phyloP scores from a whole-genome alignment of 2,888 invertebrate genomes.

The Agonum fuliginosum region DNA sequence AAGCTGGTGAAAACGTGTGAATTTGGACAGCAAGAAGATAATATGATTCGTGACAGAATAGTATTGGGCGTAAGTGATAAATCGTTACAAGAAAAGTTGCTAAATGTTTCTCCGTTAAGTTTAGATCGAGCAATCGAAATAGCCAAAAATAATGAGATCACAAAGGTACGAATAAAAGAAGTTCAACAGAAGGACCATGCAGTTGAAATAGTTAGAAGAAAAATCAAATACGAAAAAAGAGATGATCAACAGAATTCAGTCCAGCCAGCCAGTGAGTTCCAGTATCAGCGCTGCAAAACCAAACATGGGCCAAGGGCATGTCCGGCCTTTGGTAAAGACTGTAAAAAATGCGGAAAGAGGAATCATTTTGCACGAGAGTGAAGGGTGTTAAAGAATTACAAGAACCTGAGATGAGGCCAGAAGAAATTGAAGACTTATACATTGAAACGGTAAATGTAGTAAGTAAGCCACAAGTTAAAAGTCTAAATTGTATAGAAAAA shows the following conservation, averaged over 20 bases:
- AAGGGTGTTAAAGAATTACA: constrained; percentile 2
- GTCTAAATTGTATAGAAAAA: constrained; percentile 5
- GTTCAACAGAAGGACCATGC: constrained; percentile 20
- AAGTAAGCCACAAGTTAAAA: constrained; percentile 7
- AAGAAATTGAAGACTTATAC: no score
- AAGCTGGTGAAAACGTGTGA: constrained; percentile 62
- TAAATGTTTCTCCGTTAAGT: constrained; percentile 32
- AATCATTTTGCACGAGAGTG: constrained; percentile 63
- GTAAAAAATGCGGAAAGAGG: constrained; percentile 61
- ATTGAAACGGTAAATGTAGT: not conserved
- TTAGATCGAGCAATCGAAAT: constrained; percentile 2
- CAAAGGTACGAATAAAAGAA: no score
- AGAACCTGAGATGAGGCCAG: not conserved
- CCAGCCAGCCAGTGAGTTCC: constrained; percentile 57
- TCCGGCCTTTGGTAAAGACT: constrained; percentile 63
- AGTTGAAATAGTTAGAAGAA: constrained; percentile 7
- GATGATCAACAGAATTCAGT: constrained; percentile 10
- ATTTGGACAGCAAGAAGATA: constrained; percentile 61
- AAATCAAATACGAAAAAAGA: constrained; percentile 1
- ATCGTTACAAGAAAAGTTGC: constrained; percentile 61
- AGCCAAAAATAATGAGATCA: not conserved
- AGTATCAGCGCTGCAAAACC: constrained; percentile 61
- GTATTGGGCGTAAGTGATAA: constrained; percentile 62
- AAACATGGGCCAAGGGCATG: constrained; percentile 62
- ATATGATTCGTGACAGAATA: constrained; percentile 61